These are phyloP conservation scores for Acanthosepion lycidas DNA, from an alignment of 2,888 invertebrate species.

Conservation along the genomic window DNA sequence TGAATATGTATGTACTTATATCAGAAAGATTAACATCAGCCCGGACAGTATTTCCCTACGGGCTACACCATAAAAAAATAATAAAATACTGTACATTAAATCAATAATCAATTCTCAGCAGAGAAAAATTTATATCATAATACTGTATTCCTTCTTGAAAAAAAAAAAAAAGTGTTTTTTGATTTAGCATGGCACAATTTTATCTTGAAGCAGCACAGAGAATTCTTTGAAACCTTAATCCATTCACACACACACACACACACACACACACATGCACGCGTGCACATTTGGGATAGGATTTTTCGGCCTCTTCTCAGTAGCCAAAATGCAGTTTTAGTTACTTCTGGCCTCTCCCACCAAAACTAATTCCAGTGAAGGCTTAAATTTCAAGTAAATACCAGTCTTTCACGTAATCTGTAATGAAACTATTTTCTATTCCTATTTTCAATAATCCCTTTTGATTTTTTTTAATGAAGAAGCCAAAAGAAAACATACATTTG, in stretches of 20 bases:
- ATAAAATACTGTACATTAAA: background rate
- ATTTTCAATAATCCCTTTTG: background rate
- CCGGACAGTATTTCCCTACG: background rate
- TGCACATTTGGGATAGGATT: background rate
- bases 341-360: background rate
- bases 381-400: background rate
- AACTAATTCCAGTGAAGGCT: background rate
- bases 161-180: background rate
- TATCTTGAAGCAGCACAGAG: background rate
- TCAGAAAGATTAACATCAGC: conserved; percentile 14
- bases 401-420: background rate
- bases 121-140: conserved; percentile 1
- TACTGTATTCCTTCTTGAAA: background rate
- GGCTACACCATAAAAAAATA: background rate
- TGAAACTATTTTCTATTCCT: background rate
- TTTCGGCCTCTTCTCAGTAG: background rate
- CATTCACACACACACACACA: background rate
- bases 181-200: background rate
- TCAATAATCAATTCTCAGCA: background rate
- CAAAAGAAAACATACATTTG: too few species aligned
- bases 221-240: background rate
- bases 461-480: too few species aligned
- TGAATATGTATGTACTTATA: conserved; percentile 20
- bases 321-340: background rate
- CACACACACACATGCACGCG: background rate